Evolutionary conservation across 2,888 invertebrate species (phyloP), one percentile per base, ranked within the genome.

Genomic region (Heliconius ethilla): DNA sequence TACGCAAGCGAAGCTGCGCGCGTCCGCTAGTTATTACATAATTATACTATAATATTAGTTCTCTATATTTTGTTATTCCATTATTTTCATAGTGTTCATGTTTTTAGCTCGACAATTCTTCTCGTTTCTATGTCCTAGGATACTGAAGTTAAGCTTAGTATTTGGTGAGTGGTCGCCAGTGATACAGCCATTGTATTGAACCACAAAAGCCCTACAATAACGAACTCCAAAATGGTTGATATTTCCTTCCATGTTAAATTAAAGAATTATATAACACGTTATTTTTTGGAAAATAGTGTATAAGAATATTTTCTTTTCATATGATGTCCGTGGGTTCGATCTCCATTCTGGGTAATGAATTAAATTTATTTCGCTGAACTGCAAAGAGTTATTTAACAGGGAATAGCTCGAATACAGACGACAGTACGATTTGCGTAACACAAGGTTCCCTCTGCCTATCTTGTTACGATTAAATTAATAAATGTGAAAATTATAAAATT

Each of bases 181-280:
- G 85, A 86, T 85, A 69, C 18, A 85, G 81, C 83, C 70, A 79
- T 82, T 83, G 82, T 83, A 55, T 72, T 74, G 73, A 73, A 70
- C 66, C 77, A 82, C 81, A 83, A 83, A 82, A 81, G 75, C 80
- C 74, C 74, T 79, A 81, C 40, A 27, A 74, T 37, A 18, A 33
- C 59, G 25, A 37, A 33, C n/a, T 11, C 2, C 22, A 37, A 29
- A 37, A 33, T 13, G 0, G 11, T 33, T 72, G n/a, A 25, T 59
- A 25, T 25, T 59, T 33, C 33, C n/a, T 59, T 33, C 29, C 33
- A 13, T 22, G n/a, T 51, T n/a, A 9, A 55, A 59, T 33, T 7
- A 6, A 22, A 5, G 27, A 27, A 29, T 3, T 0, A 51, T 27
- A 27, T 27, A 2, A 27, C 10, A 27, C 3, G 27, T 51, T 3